A percentile compares a stretch with the other conserved stretches of the same genome.
Conservation (phyloP, 1,140 invertebrate genomes). For the Dolichoris vasculosae region DNA sequence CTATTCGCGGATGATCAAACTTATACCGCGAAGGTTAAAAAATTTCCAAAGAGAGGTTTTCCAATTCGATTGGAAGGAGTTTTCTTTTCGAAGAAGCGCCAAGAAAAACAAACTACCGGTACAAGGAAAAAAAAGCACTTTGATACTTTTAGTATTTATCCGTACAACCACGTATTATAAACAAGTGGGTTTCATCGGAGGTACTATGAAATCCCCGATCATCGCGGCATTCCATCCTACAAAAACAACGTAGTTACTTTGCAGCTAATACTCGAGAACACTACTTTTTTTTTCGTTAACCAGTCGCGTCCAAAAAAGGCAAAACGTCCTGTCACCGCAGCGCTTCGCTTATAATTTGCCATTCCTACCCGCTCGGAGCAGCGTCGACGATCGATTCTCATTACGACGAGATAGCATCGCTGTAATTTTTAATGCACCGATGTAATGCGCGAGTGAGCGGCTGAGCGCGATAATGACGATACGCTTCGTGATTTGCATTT, state of each 20-base stretch:
- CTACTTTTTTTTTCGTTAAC: conserved; percentile 12
- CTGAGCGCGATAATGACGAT: conserved; percentile 39
- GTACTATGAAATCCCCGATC: background rate
- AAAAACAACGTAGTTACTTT: conserved; percentile 20
- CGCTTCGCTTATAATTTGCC: background rate
- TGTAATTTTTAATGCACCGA: conserved; percentile 39
- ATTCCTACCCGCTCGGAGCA: background rate
- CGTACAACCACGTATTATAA: conserved; percentile 11
- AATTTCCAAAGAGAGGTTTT: background rate
- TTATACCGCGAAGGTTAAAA: background rate
- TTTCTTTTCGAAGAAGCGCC: background rate
- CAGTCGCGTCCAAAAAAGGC: background rate
- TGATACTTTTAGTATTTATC: too few relatives aligned
- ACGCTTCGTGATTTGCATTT: conserved; percentile 46
- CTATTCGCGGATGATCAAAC: background rate
- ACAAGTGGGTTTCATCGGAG: background rate
- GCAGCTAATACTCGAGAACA: conserved; percentile 9
- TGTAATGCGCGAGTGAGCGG: background rate
- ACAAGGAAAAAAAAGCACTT: background rate
- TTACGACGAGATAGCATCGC: conserved; percentile 39
- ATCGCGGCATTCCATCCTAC: background rate
- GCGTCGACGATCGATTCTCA: conserved; percentile 39
- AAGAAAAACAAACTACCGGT: conserved; percentile 13
- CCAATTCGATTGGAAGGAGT: background rate
- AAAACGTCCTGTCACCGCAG: conserved; percentile 26